Percentiles rank a stretch among this genome's conserved stretches.
Evolutionary conservation across 1,140 invertebrate species (phyloP).

Genomic region (Macrobrachium nipponense): DNA sequence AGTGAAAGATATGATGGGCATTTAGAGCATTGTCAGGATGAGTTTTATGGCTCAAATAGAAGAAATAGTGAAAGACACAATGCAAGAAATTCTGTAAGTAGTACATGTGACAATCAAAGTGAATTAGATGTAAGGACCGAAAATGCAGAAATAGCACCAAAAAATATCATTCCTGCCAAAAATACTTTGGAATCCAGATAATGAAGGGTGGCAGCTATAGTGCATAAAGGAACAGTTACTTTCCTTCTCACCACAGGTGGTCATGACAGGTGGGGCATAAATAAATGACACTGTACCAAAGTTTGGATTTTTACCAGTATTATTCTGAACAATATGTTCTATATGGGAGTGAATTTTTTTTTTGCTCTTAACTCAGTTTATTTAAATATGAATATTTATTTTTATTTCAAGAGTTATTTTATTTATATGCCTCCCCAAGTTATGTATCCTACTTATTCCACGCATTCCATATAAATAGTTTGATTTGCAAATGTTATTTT

Average conservation of each 20-base stretch:
- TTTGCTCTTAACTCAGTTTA: too few species aligned
- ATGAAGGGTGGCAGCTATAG: slow-evolving; percentile 14
- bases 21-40: not conserved
- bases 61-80: not conserved
- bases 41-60: not conserved
- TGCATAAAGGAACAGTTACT: not conserved
- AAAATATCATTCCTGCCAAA: slow-evolving; percentile 9
- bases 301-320: too few species aligned
- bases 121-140: slow-evolving; percentile 51
- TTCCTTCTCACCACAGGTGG: not conserved
- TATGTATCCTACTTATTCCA: too few species aligned
- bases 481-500: too few species aligned
- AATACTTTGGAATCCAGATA: slow-evolving; percentile 43
- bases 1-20: too few species aligned
- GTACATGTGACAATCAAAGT: slow-evolving; percentile 41
- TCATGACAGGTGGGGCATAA: too few species aligned
- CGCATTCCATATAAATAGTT: slow-evolving; percentile 26
- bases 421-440: too few species aligned
- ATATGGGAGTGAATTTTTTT: too few species aligned
- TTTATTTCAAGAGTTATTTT: too few species aligned
- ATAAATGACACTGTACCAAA: too few species aligned
- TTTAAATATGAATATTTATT: too few species aligned
- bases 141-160: slow-evolving; percentile 25
- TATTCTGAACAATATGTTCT: too few species aligned
- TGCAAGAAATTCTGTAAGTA: slow-evolving; percentile 32